These are phyloP conservation scores for Drosophila jambulina DNA, from an alignment of 1,140 invertebrate species.

Conservation along the genomic window DNA sequence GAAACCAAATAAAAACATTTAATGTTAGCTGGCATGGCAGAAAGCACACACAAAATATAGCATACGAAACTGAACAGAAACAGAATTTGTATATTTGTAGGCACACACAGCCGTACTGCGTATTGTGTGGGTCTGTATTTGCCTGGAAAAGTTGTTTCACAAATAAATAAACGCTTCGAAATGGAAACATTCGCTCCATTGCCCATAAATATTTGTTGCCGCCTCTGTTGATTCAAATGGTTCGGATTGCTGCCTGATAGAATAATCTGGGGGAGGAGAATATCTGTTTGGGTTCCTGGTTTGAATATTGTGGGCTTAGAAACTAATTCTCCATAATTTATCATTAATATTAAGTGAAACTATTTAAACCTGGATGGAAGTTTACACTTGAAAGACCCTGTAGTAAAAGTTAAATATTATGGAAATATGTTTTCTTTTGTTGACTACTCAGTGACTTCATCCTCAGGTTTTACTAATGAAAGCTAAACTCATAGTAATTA, in stretches of 20 bases:
- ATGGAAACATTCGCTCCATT: conserved; percentile 64
- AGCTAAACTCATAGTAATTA: background rate
- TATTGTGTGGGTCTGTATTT: conserved; percentile 41
- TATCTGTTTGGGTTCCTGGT: background rate
- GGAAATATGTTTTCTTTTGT: background rate
- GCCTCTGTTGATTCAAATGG: conserved; percentile 74
- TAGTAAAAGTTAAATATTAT: background rate
- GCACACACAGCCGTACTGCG: conserved; percentile 42
- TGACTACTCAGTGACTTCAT: background rate
- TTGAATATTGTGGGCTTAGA: background rate
- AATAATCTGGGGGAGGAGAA: conserved; percentile 12
- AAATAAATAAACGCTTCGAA: conserved; percentile 59
- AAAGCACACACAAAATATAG: conserved; percentile 31
- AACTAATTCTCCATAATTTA: background rate
- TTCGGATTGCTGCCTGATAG: conserved; percentile 49
- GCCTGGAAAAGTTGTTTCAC: conserved; percentile 47
- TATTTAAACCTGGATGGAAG: background rate
- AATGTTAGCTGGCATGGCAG: conserved; percentile 58
- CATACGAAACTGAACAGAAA: conserved; percentile 41
- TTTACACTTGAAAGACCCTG: background rate
- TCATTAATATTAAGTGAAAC: background rate
- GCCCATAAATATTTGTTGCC: conserved; percentile 72
- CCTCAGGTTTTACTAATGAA: background rate
- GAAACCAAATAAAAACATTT: conserved; percentile 78
- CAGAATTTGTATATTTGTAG: conserved; percentile 58